Evolutionary conservation across 2,797 vertebrate genomes (phyloP).

Genomic region (Rhinoraja longicauda): DNA sequence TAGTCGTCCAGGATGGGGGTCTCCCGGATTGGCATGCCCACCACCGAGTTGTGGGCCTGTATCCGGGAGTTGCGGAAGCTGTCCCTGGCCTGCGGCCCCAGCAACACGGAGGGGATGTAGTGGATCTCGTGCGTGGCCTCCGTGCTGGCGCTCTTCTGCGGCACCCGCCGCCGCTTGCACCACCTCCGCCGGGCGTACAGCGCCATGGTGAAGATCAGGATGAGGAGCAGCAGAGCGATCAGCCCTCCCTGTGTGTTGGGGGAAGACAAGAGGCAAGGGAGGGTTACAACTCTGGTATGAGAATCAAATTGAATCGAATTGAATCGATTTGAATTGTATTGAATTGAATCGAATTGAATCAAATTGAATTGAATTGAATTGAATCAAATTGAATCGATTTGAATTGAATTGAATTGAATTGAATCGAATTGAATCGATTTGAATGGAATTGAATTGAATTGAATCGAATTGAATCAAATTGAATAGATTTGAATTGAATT

Average conservation of each 20-base stretch:
- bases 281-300: neutral
- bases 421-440: too few species aligned
- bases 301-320: too few species aligned
- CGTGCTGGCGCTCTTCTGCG: constrained; percentile 93
- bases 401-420: too few species aligned
- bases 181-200: constrained; percentile 87
- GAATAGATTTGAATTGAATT: too few species aligned
- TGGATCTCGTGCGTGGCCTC: constrained; percentile 98
- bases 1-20: constrained; percentile 95
- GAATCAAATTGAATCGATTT: too few species aligned
- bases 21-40: constrained; percentile 90
- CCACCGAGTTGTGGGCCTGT: constrained; percentile 82
- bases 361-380: too few species aligned
- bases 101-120: constrained; percentile 92
- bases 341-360: too few species aligned
- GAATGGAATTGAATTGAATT: too few species aligned
- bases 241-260: constrained; percentile 77
- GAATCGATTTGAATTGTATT: too few species aligned
- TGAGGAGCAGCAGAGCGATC: constrained; percentile 86
- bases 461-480: too few species aligned
- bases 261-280: constrained; percentile 20
- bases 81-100: constrained; percentile 84
- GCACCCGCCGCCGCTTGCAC: constrained; percentile 84
- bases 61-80: constrained; percentile 74
- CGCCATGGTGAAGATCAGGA: constrained; percentile 88